These are phyloP conservation scores for Acanthisitta chloris DNA, from an alignment of 2,113 vertebrate species.

Conservation along the genomic window DNA sequence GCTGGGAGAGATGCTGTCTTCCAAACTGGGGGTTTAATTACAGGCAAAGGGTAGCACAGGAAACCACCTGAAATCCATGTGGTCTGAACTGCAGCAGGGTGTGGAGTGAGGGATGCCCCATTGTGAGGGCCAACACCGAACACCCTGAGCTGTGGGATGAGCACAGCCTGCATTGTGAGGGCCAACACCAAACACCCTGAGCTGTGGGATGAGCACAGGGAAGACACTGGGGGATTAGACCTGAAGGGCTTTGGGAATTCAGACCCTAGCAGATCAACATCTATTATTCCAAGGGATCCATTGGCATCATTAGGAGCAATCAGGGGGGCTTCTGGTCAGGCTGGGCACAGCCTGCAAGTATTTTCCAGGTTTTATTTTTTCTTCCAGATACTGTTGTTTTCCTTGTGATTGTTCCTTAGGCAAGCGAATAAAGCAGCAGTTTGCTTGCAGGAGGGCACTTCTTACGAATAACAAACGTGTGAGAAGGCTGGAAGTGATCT, in stretches of 20 bases:
- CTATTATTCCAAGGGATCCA: neutral
- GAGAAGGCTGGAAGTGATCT: neutral
- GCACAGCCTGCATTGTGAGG: neutral
- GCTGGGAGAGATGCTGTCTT: neutral
- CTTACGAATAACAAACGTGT: neutral
- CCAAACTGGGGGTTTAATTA: neutral
- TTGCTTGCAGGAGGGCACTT: neutral
- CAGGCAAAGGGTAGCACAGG: neutral
- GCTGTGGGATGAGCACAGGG: fast-evolving
- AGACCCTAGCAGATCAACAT: neutral
- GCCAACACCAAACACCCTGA: fast-evolving
- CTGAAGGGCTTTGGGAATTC: neutral
- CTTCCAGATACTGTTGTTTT: neutral
- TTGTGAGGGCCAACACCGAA: fast-evolving
- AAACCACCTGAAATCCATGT: neutral
- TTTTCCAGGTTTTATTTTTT: neutral
- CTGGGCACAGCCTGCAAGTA: neutral
- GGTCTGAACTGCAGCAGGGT: neutral
- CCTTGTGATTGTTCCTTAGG: neutral
- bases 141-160: fast-evolving
- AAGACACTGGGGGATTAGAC: neutral
- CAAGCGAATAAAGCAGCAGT: neutral
- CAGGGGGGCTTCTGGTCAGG: neutral
- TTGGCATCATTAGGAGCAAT: neutral
- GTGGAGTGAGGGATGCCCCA: fast-evolving